Evolutionary conservation across 2,113 vertebrate genomes (phyloP), one percentile per base, ranked within the genome.

Genomic region (Chitala chitala): DNA sequence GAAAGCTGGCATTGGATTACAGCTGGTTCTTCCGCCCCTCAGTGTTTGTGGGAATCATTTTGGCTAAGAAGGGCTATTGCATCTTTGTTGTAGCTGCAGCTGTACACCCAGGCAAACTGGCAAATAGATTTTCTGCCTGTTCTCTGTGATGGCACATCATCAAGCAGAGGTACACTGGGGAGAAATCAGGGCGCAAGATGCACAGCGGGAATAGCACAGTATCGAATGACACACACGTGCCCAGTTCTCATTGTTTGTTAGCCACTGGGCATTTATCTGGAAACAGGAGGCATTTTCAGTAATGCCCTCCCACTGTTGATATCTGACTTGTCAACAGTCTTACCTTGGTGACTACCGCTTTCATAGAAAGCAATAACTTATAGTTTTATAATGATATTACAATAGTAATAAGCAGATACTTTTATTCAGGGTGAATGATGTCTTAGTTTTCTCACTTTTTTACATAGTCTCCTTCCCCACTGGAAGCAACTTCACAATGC

Each of bases 121-220:
- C 10, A 22, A 53, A 75, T 69, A 36, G 73, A 75, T 75, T 75
- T 75, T 58, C 73, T 75, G 73, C 38, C 73, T 55, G 50, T 10
- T 75, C 53, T 46, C 51, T 38, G 55, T 69, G 63, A 75, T 54
- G 51, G 73, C 63, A 54, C 24, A 50, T 36, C 7, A 15, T 58
- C 73, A 75, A 53, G 38, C 63, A 46, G 51, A 56, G 15, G 15
- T 50, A 29, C 72, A 44, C 63, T 54, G 64, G 73, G 73, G 73
- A 48, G 73, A 69, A 58, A 69, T 58, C 26, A 20, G 64, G 4
- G 15, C 24, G 17, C 69, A 75, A 44, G 38, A 69, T 31, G 36
- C 73, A 22, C 73, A 13, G 1, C 26, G 71, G 64, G 73, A 69
- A 38, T 55, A 24, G 20, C 17, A 9, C 26, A 8, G 38, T 75